phyloP scores from a whole-genome alignment of 2,888 invertebrate genomes.

The Sylvicola cinctus region DNA sequence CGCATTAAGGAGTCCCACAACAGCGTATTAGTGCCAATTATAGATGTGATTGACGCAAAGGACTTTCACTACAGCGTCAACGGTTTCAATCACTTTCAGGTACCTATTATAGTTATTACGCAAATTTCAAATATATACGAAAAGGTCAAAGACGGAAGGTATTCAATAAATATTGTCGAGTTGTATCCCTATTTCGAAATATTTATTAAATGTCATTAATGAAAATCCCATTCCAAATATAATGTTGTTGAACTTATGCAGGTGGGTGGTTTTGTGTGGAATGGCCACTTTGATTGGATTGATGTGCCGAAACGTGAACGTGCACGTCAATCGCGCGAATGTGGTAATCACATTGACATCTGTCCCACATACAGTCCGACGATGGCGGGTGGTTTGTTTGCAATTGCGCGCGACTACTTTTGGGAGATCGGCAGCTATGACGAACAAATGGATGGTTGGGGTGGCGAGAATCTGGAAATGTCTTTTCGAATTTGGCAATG shows the following conservation, averaged over 20 bases:
- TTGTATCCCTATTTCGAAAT: no score
- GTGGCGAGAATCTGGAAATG: slow-evolving; percentile 95
- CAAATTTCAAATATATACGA: no score
- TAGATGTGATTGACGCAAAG: slow-evolving; percentile 70
- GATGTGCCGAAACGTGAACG: slow-evolving; percentile 22
- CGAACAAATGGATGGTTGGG: slow-evolving; percentile 88
- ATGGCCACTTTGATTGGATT: slow-evolving; percentile 88
- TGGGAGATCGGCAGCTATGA: slow-evolving; percentile 94
- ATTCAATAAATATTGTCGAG: no score
- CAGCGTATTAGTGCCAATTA: slow-evolving; percentile 80
- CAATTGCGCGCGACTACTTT: slow-evolving; percentile 79
- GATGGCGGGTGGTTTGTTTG: slow-evolving; percentile 97
- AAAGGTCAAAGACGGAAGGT: no score
- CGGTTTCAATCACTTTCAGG: slow-evolving; percentile 24
- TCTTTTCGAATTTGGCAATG: slow-evolving; percentile 78
- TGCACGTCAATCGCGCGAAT: slow-evolving; percentile 17
- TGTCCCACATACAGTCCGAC: slow-evolving; percentile 55
- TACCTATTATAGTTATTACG: slow-evolving; percentile 10
- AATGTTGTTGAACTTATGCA: slow-evolving; percentile 24
- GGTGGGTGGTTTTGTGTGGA: slow-evolving; percentile 71
- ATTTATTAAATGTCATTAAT: no score
- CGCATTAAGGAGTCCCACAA: slow-evolving; percentile 61
- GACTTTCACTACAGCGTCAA: slow-evolving; percentile 26
- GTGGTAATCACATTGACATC: slow-evolving; percentile 15
- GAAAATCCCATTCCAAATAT: no score